phyloP scores from a whole-genome alignment of 2,797 vertebrate species.

The Malacoraja senta region DNA sequence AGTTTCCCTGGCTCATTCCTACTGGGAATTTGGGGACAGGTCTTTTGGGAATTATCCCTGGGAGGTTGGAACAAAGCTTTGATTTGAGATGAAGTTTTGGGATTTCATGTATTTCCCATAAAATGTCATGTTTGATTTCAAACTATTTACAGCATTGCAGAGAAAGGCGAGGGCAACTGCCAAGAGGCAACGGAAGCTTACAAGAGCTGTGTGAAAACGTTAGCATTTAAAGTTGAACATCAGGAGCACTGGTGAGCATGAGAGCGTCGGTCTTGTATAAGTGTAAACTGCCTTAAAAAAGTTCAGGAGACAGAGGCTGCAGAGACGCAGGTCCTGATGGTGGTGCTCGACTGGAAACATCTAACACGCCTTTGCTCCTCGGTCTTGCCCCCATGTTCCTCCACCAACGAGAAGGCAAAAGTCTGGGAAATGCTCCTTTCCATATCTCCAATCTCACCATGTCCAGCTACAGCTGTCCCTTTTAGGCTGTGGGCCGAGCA shows the following conservation, averaged over 20 bases:
- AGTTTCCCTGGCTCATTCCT: neutral
- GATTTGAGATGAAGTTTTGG: neutral
- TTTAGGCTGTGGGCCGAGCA: too few relatives aligned
- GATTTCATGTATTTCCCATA: neutral
- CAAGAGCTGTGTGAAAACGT: conserved; percentile 45
- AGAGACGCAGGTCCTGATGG: neutral
- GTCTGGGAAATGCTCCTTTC: too few relatives aligned
- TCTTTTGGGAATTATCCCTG: conserved; percentile 14
- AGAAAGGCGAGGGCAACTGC: conserved; percentile 44
- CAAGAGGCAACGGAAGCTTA: conserved; percentile 47
- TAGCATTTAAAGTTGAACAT: conserved; percentile 40
- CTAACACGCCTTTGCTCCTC: too few relatives aligned
- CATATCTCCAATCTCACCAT: too few relatives aligned
- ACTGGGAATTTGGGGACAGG: neutral
- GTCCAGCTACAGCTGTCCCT: too few relatives aligned
- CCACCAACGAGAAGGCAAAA: neutral
- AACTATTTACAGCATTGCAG: conserved; percentile 39
- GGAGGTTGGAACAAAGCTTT: neutral
- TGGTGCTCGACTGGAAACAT: neutral
- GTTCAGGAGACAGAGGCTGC: neutral
- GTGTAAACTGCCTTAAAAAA: neutral
- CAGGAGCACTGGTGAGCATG: conserved; percentile 26
- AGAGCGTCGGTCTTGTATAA: neutral
- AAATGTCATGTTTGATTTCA: neutral
- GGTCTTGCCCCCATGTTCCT: neutral